These are phyloP conservation scores for Dynastes maya DNA, from an alignment of 2,888 invertebrate species.

Conservation along the genomic window DNA sequence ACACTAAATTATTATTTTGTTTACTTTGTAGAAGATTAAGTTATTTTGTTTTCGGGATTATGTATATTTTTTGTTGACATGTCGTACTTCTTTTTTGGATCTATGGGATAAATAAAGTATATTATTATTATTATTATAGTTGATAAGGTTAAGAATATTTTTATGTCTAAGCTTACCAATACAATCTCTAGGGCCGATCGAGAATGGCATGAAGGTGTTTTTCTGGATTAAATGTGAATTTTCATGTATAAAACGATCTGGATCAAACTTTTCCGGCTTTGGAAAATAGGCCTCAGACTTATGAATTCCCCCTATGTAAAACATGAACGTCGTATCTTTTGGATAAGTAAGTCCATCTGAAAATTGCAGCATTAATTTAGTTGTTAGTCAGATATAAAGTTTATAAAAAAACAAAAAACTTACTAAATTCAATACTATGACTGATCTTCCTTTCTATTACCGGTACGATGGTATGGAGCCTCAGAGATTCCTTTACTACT, in stretches of 20 bases:
- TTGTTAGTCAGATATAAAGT: not conserved
- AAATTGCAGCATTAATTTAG: not conserved
- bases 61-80: no score
- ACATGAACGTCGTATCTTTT: slow-evolving; percentile 40
- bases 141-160: no score
- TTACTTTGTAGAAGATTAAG: no score
- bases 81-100: no score
- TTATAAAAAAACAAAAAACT: not conserved
- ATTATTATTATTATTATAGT: no score
- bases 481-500: slow-evolving; percentile 72
- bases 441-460: slow-evolving; percentile 69
- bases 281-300: slow-evolving; percentile 49
- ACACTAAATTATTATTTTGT: no score
- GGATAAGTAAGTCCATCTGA: slow-evolving; percentile 38
- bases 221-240: slow-evolving; percentile 37
- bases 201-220: slow-evolving; percentile 39
- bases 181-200: slow-evolving; percentile 45
- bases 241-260: slow-evolving; percentile 54
- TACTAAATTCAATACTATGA: slow-evolving; percentile 63
- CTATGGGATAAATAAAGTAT: no score
- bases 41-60: no score
- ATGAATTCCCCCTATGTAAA: slow-evolving; percentile 49
- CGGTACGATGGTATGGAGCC: slow-evolving; percentile 73
- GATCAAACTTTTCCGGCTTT: slow-evolving; percentile 55
- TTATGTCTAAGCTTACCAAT: slow-evolving; percentile 35